A percentile compares a stretch with the other conserved stretches of the same genome.
Evolutionary conservation across 2,888 invertebrate species (phyloP).

Genomic region (Prenolepis imparis): DNA sequence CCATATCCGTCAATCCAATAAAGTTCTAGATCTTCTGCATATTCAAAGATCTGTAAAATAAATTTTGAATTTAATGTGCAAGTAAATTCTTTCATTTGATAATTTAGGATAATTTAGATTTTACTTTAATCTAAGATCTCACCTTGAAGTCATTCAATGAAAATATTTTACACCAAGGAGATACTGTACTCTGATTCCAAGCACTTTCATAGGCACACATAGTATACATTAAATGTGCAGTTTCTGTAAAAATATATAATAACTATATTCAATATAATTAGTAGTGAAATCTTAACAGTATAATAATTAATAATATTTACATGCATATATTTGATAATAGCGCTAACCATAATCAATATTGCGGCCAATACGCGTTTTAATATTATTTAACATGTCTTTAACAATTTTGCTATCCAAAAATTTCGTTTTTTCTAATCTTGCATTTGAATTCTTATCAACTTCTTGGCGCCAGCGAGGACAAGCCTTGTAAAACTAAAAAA

Average conservation of each 20-base stretch:
- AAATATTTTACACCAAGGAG: constrained; percentile 94
- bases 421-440: constrained; percentile 88
- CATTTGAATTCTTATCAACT: constrained; percentile 90
- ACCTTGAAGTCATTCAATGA: constrained; percentile 88
- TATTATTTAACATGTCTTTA: constrained; percentile 87
- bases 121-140: constrained; percentile 80
- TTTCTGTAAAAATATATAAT: constrained; percentile 86
- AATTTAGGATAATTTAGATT: constrained; percentile 3
- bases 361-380: constrained; percentile 89
- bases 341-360: constrained; percentile 83
- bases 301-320: background rate
- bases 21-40: constrained; percentile 92
- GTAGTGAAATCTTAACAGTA: background rate
- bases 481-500: constrained; percentile 92
- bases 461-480: constrained; percentile 91
- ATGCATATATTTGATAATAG: background rate
- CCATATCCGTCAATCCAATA: constrained; percentile 95
- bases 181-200: constrained; percentile 89
- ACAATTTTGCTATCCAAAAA: constrained; percentile 88
- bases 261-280: background rate
- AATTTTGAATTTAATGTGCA: constrained; percentile 14
- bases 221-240: constrained; percentile 90
- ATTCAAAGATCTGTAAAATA: constrained; percentile 90
- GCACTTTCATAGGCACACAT: constrained; percentile 94
- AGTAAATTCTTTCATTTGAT: background rate